A percentile compares a stretch with the other conserved stretches of the same genome.
phyloP scores from a whole-genome alignment of 1,140 invertebrate genomes.

The Psix sp. region DNA sequence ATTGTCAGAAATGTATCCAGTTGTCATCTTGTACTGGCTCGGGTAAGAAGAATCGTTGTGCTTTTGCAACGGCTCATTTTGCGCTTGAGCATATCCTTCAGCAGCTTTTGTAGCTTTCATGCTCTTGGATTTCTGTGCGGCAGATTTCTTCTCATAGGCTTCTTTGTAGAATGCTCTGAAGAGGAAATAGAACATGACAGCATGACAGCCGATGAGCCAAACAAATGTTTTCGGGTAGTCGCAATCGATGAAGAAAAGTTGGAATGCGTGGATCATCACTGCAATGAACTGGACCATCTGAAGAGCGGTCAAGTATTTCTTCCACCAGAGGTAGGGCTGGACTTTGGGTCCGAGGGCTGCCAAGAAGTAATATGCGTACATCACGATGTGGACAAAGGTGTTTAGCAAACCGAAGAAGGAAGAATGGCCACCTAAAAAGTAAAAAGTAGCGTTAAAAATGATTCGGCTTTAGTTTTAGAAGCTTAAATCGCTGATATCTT shows the following conservation, averaged over 20 bases:
- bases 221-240: slow-evolving; percentile 87
- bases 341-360: slow-evolving; percentile 89
- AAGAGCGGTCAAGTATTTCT: slow-evolving; percentile 91
- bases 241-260: slow-evolving; percentile 90
- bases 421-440: slow-evolving; percentile 82
- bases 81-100: slow-evolving; percentile 28
- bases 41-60: slow-evolving; percentile 64
- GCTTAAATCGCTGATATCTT: no score
- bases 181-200: slow-evolving; percentile 87
- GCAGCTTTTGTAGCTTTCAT: slow-evolving; percentile 61
- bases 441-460: not conserved
- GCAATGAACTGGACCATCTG: slow-evolving; percentile 92
- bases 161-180: slow-evolving; percentile 87
- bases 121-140: slow-evolving; percentile 1
- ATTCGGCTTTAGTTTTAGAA: no score
- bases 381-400: slow-evolving; percentile 92
- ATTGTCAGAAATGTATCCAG: slow-evolving; percentile 72
- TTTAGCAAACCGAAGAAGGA: slow-evolving; percentile 91
- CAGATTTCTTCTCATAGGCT: slow-evolving; percentile 79
- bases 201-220: slow-evolving; percentile 85
- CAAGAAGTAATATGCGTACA: slow-evolving; percentile 94
- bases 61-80: slow-evolving; percentile 26
- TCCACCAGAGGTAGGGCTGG: slow-evolving; percentile 95
- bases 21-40: slow-evolving; percentile 72
- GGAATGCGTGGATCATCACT: slow-evolving; percentile 88